Base-by-base conservation (phyloP, 2,797 vertebrate genomes). In the Pantherophis alleghaniensis region DNA sequence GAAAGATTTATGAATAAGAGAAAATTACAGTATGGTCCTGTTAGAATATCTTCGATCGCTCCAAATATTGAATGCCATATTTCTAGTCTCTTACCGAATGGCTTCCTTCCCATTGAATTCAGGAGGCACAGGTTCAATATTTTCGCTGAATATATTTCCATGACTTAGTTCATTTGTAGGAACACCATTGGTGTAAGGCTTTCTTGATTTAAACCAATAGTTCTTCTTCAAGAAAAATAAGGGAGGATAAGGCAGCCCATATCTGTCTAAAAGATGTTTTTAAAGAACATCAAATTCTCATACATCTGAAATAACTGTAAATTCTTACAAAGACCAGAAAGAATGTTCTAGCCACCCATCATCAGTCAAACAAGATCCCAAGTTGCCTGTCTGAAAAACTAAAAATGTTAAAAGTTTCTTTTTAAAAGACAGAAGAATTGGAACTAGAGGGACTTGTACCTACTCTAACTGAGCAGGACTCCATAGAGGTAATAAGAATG, bases 21-120 rank as follows among this genome's bases (percentile, higher is more conserved):
- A 74, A 56, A 32, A 37, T 66, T 56, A 56, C 20, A 90, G 24
- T 24, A 74, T 20, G 28, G 26, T 66, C 61, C 12, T 66, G 61
- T 26, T 66, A 11, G 12, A 66, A n/a, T 66, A n/a, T n/a, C 28
- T 66, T 66, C 63, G 0, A n/a, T n/a, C 0, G 3, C n/a, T 16
- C 22, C 66, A 55, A 55, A 37, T 32, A 22, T 51, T 51, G 10
- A 53, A 66, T 47, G 47, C n/a, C 42, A 66, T 61, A 66, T 88
- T 22, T 42, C 32, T 12, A 24, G 32, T 57, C 66, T 88, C 55
- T 96, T 95, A 99, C 99, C 99, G 99, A 96, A 99, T 99, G 93
- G 98, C 98, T 94, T 99, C 98, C 95, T 98, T 99, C 24, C 98
- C 99, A 96, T 97, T 97, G 96, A 99, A 98, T 95, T 99, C 98